Base-by-base conservation (phyloP, 2,888 invertebrate species). In the Sympetrum striolatum region DNA sequence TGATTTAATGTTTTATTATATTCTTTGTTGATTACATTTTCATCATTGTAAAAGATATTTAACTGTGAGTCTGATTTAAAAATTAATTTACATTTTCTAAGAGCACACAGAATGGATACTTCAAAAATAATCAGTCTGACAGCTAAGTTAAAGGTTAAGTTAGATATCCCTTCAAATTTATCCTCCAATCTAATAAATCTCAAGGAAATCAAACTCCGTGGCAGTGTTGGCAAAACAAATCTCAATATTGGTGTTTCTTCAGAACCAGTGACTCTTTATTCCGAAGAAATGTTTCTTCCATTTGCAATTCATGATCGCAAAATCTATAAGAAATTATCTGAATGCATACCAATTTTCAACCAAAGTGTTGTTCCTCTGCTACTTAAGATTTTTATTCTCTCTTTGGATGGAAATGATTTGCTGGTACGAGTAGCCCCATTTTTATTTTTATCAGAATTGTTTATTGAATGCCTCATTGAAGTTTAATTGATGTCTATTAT, bases 331-430 rank as follows among this genome's bases (percentile, higher is more conserved):
- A 58, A 58, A 15, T 60, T 86, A 37, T 60, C 58, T 64, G 60
- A 86, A 64, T 60, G 15, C 18, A 37, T 86, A 60, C 86, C 86
- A 10, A 86, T 86, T 37, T 64, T 37, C n/a, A 86, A 86, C 60
- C 37, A 22, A 60, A 58, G 86, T 35, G 18, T n/a, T 64, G 39
- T 86, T 10, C 86, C 86, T 37, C 60, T 86, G 60, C 31, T 64
- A n/a, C 3, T 86, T 22, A 64, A 58, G 10, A 37, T n/a, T n/a
- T 86, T 18, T n/a, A 64, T 86, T 64, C 35, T 4, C 2, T 60
- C 6, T 8, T 1, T 60, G 3, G 60, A 60, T 35, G 86, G 37
- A 37, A 60, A 60, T 3, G 39, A 60, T 8, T 12, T 2, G 12
- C 14, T 37, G 37, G 86, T 86, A 60, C 60, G 86, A 15, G 15